Conservation (phyloP, 2,113 vertebrate genomes). For the Acrocephalus arundinaceus region DNA sequence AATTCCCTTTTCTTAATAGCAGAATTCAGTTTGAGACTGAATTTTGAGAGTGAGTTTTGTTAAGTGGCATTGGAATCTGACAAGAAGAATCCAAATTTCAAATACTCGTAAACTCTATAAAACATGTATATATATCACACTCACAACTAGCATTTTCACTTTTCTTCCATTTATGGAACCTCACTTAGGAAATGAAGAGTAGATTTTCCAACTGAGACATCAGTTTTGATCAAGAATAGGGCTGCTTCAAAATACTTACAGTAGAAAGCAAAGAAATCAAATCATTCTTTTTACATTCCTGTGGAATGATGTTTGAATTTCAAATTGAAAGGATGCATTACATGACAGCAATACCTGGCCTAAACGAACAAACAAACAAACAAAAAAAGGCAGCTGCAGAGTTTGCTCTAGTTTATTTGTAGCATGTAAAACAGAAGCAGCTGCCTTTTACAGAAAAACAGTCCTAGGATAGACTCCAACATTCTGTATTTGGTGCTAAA, state of each 20-base stretch:
- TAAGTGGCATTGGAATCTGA: neutral
- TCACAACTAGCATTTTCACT: neutral
- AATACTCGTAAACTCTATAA: neutral
- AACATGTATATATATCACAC: neutral
- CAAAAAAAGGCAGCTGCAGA: neutral
- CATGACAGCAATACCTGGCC: neutral
- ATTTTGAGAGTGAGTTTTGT: neutral
- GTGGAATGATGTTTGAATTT: neutral
- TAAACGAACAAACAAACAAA: neutral
- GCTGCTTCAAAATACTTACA: neutral
- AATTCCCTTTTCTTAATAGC: neutral
- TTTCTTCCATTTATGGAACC: neutral
- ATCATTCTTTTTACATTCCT: neutral
- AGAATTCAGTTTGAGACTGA: neutral
- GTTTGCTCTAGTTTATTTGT: neutral
- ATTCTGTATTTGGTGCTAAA: neutral
- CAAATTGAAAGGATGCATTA: neutral
- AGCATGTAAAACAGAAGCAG: rapidly evolving
- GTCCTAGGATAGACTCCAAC: neutral
- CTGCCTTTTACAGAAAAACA: neutral
- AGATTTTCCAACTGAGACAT: neutral
- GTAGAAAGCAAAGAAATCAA: neutral
- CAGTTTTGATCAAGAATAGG: neutral
- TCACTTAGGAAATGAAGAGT: neutral
- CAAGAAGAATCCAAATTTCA: neutral